phyloP scores from a whole-genome alignment of 2,113 vertebrate species.

The Sorex fumeus region DNA sequence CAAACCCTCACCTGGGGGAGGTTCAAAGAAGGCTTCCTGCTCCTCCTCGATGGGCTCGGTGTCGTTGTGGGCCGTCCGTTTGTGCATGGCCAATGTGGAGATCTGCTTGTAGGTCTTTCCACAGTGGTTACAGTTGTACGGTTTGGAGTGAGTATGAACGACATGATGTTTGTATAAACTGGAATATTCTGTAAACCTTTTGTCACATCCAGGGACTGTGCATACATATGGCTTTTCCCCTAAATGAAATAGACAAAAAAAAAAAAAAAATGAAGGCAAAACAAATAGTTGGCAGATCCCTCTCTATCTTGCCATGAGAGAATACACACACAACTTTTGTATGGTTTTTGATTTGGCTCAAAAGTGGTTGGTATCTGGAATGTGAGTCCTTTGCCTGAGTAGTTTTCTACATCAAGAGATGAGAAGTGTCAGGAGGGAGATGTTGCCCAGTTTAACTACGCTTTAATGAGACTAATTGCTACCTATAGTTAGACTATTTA shows the following conservation, averaged over 20 bases:
- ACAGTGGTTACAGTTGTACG: slow-evolving; percentile 99
- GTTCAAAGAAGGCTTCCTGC: slow-evolving; percentile 97
- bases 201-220: slow-evolving; percentile 98
- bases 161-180: slow-evolving; percentile 99
- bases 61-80: slow-evolving; percentile 97
- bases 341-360: slow-evolving; percentile 16
- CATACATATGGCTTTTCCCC: slow-evolving; percentile 99
- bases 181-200: slow-evolving; percentile 99
- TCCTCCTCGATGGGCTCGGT: slow-evolving; percentile 99
- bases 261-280: neutral
- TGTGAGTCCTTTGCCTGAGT: neutral
- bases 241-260: slow-evolving; percentile 78
- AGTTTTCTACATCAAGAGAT: neutral
- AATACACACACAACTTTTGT: neutral
- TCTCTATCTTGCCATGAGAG: neutral
- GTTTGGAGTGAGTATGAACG: slow-evolving; percentile 99
- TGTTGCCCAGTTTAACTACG: slow-evolving; percentile 3
- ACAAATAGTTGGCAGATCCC: neutral
- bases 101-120: slow-evolving; percentile 99
- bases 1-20: slow-evolving; percentile 92
- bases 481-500: slow-evolving; percentile 21
- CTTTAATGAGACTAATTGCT: slow-evolving; percentile 34
- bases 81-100: slow-evolving; percentile 99
- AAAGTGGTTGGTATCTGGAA: neutral
- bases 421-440: slow-evolving; percentile 42